Base-by-base conservation (phyloP, 1,140 invertebrate genomes). In the Whitmania pigra region DNA sequence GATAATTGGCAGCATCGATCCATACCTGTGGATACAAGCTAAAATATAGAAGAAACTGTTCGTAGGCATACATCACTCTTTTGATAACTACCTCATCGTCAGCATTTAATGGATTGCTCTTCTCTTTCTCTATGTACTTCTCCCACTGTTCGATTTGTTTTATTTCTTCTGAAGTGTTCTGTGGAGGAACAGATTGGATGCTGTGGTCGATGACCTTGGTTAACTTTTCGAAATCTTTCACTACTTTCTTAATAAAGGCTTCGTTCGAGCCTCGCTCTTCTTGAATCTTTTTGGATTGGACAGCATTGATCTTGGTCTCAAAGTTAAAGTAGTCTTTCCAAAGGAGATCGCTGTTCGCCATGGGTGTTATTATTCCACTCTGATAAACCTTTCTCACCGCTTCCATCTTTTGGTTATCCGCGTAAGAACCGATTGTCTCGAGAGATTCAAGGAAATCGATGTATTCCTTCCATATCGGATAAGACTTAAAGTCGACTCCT, bases 111-210 rank as follows among this genome's bases (percentile, higher is more conserved):
- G 97, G 96, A 85, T 99, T 99, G 31, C 88, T 88, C 75, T 95
- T 92, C 82, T 99, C 97, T 90, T 94, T 99, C 5, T 88, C 84
- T 73, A 99, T 97, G 78, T 97, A 99, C 78, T 97, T 96, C 81
- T 97, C 96, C 96, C 97, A 99, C 22, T 97, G 80, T 77, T 97
- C 94, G 67, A 97, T 92, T 85, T 96, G 94, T 85, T 93, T 94
- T 69, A 90, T 85, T 85, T 98, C 93, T 82, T 97, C 93, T 3
- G 90, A 53, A 74, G 88, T 88, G 54, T 91, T 89, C 31, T 89
- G 91, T 0, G 95, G 94, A 53, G 95, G 95, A 2, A 95, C 87
- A 67, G 93, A 94, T 0, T 94, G 94, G 74, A 91, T 87, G 83
- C 93, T 94, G 69, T 93, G 86, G 81, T 98, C 98, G 0, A 99